Percentiles rank a stretch among this genome's conserved stretches.
These are phyloP conservation scores for Amphimedon queenslandica DNA, from an alignment of 37 sponge, comb jelly and placozoan genomes.

Conservation along the genomic window DNA sequence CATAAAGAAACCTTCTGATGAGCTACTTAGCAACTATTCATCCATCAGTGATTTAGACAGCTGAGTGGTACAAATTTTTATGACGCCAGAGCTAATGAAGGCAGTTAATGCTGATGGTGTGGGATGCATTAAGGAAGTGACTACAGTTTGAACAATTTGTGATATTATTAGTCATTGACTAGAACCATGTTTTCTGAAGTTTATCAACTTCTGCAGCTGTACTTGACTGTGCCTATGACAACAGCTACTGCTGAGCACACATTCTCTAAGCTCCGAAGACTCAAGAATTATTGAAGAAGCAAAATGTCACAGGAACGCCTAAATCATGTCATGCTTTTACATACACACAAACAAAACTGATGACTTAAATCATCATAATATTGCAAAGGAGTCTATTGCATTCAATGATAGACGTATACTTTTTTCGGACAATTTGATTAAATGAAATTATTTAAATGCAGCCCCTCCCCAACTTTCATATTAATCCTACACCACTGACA, in stretches of 20 bases:
- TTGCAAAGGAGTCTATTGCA: background rate
- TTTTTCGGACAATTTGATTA: background rate
- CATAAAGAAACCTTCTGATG: background rate
- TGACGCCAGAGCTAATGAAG: background rate
- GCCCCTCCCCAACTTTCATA: too few relatives aligned
- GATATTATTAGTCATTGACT: constrained; percentile 2
- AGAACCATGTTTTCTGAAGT: constrained; percentile 7
- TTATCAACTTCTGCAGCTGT: constrained; percentile 12
- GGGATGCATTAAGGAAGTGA: constrained; percentile 2
- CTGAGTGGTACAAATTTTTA: background rate
- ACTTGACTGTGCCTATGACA: constrained; percentile 22
- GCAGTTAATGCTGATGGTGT: background rate
- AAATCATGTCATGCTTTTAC: constrained; percentile 17
- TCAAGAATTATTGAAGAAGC: constrained; percentile 19
- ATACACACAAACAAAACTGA: background rate
- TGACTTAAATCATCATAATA: background rate
- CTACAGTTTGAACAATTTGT: constrained; percentile 7
- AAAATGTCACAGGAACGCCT: constrained; percentile 24
- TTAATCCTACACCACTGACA: too few relatives aligned
- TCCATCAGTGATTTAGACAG: background rate
- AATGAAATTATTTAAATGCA: too few relatives aligned
- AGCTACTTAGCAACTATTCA: background rate
- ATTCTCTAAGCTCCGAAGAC: constrained; percentile 24
- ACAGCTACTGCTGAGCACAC: constrained; percentile 28
- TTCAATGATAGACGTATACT: background rate